Conservation (phyloP, 2,113 vertebrate genomes). For the Sprattus sprattus region DNA sequence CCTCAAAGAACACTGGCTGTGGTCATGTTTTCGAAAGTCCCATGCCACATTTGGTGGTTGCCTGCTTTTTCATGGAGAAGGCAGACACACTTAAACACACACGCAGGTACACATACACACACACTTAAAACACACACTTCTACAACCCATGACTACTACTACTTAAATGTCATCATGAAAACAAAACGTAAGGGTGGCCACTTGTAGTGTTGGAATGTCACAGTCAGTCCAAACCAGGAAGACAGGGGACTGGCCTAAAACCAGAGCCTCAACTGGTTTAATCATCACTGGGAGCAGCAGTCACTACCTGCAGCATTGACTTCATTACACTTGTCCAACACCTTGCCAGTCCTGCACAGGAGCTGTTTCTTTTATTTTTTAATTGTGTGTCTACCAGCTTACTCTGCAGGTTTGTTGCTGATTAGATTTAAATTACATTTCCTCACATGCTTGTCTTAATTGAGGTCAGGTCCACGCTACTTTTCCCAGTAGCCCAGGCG, state of each 20-base stretch:
- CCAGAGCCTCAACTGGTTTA: conserved; percentile 42
- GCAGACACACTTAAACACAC: neutral
- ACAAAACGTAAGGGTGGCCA: neutral
- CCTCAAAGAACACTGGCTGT: neutral
- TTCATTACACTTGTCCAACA: conserved; percentile 41
- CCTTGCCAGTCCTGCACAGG: neutral
- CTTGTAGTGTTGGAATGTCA: neutral
- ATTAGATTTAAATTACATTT: conserved; percentile 64
- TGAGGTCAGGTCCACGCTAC: conserved; percentile 59
- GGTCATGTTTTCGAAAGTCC: neutral
- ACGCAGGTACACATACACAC: neutral
- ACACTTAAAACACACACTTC: neutral
- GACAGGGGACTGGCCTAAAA: neutral
- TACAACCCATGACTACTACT: neutral
- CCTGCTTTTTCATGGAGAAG: neutral
- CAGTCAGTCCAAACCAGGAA: neutral
- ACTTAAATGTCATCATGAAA: neutral
- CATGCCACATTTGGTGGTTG: neutral
- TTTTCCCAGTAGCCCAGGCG: conserved; percentile 50
- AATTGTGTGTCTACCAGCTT: conserved; percentile 57
- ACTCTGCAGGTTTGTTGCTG: conserved; percentile 58
- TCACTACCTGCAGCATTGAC: conserved; percentile 57
- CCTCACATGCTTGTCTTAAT: conserved; percentile 66
- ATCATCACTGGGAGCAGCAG: conserved; percentile 59
- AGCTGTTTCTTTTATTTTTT: neutral